phyloP scores from a whole-genome alignment of 2,888 invertebrate species.

The Aphrophora alni region DNA sequence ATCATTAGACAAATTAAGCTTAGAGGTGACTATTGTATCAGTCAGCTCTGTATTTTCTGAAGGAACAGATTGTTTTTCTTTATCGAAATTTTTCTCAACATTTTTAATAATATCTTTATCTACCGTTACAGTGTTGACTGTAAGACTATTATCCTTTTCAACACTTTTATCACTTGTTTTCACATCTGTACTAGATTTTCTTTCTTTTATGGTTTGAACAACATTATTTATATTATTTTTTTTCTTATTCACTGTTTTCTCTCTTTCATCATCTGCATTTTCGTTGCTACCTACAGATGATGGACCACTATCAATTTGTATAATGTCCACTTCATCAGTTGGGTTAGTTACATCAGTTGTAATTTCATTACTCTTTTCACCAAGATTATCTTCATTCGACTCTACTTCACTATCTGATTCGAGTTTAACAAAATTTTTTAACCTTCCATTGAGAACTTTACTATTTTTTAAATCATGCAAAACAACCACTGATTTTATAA shows the following conservation, averaged over 20 bases:
- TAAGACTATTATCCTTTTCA: background rate
- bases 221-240: constrained; percentile 30
- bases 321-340: background rate
- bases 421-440: background rate
- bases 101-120: background rate
- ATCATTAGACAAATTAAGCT: background rate
- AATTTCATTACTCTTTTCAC: background rate
- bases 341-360: background rate
- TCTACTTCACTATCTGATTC: background rate
- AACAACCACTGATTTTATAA: constrained; percentile 10
- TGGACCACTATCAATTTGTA: background rate
- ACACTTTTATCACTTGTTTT: background rate
- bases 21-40: background rate
- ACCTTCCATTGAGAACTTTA: background rate
- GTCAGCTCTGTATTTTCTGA: background rate
- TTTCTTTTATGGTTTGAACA: constrained; percentile 25
- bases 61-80: no score
- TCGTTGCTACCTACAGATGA: background rate
- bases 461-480: constrained; percentile 9
- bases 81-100: background rate
- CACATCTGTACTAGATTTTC: constrained; percentile 8
- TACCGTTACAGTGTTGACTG: background rate
- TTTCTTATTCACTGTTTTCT: background rate
- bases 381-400: background rate
- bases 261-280: background rate